Conservation (phyloP, 2,888 invertebrate genomes). For the Acronicta leporina region DNA sequence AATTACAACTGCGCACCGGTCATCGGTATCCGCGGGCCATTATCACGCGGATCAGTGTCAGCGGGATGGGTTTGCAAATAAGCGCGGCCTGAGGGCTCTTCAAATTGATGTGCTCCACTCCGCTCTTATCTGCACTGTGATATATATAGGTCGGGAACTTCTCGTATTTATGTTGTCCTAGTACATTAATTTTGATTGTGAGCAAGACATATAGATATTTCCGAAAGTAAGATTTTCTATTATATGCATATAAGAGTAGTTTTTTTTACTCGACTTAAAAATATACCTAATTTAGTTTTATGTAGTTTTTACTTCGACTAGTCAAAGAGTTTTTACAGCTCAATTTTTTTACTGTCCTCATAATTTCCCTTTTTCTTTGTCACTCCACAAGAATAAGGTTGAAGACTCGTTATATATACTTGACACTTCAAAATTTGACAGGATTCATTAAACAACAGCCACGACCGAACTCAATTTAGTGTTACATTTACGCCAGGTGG, state of each 20-base stretch:
- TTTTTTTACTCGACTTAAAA: too few relatives aligned
- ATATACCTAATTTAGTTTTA: too few relatives aligned
- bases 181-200: constrained; percentile 22
- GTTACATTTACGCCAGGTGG: constrained; percentile 27
- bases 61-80: constrained; percentile 48
- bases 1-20: neutral
- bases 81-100: constrained; percentile 49
- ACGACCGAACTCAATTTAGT: constrained; percentile 11
- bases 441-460: constrained; percentile 21
- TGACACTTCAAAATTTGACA: constrained; percentile 1
- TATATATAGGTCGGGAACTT: constrained; percentile 35
- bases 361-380: too few relatives aligned
- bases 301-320: too few relatives aligned
- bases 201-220: too few relatives aligned
- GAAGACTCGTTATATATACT: too few relatives aligned
- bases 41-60: constrained; percentile 49
- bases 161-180: constrained; percentile 37
- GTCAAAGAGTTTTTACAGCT: too few relatives aligned
- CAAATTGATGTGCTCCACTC: constrained; percentile 53
- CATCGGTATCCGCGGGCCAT: constrained; percentile 22
- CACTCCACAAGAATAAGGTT: too few relatives aligned
- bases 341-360: too few relatives aligned
- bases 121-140: constrained; percentile 47
- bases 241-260: too few relatives aligned
- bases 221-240: too few relatives aligned